A percentile compares a stretch with the other conserved stretches of the same genome.
Evolutionary conservation across 2,888 invertebrate genomes (phyloP).

Genomic region (Lasioglossum pauxillum): DNA sequence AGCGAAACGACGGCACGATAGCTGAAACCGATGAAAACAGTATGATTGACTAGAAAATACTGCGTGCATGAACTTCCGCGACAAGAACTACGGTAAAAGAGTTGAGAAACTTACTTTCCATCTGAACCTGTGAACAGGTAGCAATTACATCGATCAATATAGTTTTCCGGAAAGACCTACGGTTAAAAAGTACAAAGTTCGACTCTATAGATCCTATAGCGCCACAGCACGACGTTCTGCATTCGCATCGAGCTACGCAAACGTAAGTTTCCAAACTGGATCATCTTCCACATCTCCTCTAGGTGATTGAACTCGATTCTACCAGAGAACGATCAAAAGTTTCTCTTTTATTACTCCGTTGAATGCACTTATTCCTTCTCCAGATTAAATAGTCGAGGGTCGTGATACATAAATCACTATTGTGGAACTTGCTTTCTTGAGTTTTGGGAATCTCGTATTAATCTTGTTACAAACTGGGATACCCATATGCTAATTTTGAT

Average conservation of each 20-base stretch:
- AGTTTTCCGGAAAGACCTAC: background rate
- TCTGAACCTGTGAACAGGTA: background rate
- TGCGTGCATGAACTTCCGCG: no score
- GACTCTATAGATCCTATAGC: background rate
- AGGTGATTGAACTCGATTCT: background rate
- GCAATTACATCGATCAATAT: background rate
- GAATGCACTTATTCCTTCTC: background rate
- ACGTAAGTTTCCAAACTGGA: background rate
- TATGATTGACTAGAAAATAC: no score
- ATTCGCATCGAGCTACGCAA: background rate
- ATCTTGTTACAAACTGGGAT: no score
- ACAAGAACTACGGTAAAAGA: no score
- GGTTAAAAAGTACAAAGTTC: background rate
- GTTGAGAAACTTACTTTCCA: no score
- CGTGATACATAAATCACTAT: background rate
- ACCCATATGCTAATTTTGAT: background rate
- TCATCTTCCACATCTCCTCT: background rate
- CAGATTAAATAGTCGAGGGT: background rate
- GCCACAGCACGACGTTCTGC: background rate
- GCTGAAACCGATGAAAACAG: no score
- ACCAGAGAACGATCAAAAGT: background rate
- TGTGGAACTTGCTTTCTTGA: background rate
- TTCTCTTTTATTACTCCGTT: background rate
- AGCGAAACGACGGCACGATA: no score
- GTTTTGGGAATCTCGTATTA: background rate